phyloP scores from a whole-genome alignment of 2,113 vertebrate genomes.

The Australoheros scitulus region DNA sequence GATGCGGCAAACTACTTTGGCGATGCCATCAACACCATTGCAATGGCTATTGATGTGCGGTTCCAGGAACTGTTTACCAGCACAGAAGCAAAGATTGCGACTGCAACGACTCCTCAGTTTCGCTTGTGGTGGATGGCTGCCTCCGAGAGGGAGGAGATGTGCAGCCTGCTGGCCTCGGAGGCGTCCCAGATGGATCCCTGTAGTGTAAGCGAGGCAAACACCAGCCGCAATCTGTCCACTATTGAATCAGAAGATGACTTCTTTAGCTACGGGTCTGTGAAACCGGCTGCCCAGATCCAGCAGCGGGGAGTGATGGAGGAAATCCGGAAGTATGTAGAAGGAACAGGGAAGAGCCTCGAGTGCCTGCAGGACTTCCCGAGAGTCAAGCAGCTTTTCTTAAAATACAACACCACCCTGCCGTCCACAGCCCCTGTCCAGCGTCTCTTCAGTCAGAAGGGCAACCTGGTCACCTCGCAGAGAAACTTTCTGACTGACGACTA shows the following conservation, averaged over 20 bases:
- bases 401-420: slow-evolving; percentile 78
- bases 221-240: slow-evolving; percentile 50
- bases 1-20: slow-evolving; percentile 58
- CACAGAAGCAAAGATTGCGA: slow-evolving; percentile 73
- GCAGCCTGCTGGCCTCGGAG: slow-evolving; percentile 66
- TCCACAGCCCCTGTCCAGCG: slow-evolving; percentile 77
- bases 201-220: slow-evolving; percentile 9
- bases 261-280: slow-evolving; percentile 73
- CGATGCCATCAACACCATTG: slow-evolving; percentile 62
- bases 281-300: slow-evolving; percentile 52
- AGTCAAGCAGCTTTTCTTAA: slow-evolving; percentile 77
- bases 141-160: slow-evolving; percentile 76
- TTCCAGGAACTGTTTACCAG: slow-evolving; percentile 77
- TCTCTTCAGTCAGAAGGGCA: slow-evolving; percentile 76
- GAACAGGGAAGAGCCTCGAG: slow-evolving; percentile 75
- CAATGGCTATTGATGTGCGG: slow-evolving; percentile 66
- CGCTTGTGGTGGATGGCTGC: slow-evolving; percentile 78
- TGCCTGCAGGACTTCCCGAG: slow-evolving; percentile 79
- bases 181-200: slow-evolving; percentile 69
- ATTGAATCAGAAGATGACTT: slow-evolving; percentile 76
- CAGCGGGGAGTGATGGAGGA: slow-evolving; percentile 68
- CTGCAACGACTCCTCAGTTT: slow-evolving; percentile 77
- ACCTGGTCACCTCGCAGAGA: slow-evolving; percentile 73
- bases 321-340: slow-evolving; percentile 73
- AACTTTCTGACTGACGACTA: slow-evolving; percentile 76